Evolutionary conservation across 92 coral and sea anemone species (phyloP).

Genomic region (Isaurus tuberculatus): DNA sequence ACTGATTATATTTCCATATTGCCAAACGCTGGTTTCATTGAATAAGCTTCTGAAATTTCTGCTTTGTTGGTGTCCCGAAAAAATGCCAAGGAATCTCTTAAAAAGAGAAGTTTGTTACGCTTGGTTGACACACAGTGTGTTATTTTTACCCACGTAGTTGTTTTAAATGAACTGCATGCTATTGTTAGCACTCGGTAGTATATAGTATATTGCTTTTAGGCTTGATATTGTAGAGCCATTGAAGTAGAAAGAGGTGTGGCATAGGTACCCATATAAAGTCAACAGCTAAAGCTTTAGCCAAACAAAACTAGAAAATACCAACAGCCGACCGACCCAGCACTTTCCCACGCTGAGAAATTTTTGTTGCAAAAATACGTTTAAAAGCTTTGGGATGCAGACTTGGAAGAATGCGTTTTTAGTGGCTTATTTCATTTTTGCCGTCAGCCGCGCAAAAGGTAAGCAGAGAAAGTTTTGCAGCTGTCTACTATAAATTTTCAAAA

Average conservation of each 20-base stretch:
- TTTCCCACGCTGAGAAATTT: not conserved
- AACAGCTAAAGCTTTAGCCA: not conserved
- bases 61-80: not conserved
- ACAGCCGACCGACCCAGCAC: not conserved
- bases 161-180: not conserved
- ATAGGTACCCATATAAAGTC: not conserved
- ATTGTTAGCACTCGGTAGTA: not conserved
- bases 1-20: not conserved
- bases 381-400: not conserved
- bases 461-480: not conserved
- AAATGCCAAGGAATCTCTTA: not conserved
- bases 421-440: not conserved
- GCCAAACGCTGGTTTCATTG: not conserved
- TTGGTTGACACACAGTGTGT: not conserved
- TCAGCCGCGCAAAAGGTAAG: conserved; percentile 2
- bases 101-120: not conserved
- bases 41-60: not conserved
- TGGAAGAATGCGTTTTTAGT: not conserved
- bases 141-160: not conserved
- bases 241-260: conserved; percentile 26
- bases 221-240: conserved; percentile 11
- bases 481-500: not conserved
- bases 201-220: not conserved
- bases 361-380: not conserved
- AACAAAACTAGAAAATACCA: not conserved